phyloP scores from a whole-genome alignment of 2,797 vertebrate genomes.

The Sandelia bainsii region DNA sequence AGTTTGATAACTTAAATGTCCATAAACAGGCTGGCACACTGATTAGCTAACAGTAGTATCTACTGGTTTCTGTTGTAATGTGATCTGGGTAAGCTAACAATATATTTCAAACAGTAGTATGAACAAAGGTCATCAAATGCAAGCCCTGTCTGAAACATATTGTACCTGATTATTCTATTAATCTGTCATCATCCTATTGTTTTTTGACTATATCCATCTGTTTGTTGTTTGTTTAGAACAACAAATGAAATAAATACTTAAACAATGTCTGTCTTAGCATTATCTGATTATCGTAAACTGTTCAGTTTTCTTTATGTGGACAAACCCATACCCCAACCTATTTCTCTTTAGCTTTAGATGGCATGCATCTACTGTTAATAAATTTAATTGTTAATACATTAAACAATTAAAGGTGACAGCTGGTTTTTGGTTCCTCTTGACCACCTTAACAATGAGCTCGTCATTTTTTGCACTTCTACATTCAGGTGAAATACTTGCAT shows the following conservation, averaged over 20 bases:
- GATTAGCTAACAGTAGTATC: neutral
- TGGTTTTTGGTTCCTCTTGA: neutral
- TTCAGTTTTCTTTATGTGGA: too few species aligned
- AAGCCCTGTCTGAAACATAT: neutral
- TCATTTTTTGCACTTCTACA: neutral
- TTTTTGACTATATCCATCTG: neutral
- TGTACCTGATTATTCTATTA: neutral
- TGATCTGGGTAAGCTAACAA: neutral
- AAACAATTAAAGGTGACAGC: neutral
- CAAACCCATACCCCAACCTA: neutral
- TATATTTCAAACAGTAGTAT: neutral
- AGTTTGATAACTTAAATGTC: neutral
- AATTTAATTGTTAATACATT: neutral
- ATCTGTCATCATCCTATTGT: neutral
- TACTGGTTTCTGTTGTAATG: neutral
- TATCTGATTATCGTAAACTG: neutral
- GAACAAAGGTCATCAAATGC: neutral
- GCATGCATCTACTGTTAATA: neutral
- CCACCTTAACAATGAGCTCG: neutral
- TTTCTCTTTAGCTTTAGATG: neutral
- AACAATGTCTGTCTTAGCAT: too few species aligned
- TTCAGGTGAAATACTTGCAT: constrained; percentile 1
- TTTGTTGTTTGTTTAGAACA: neutral
- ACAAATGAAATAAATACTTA: neutral
- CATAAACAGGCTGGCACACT: neutral